These are phyloP conservation scores for Cottus gobio DNA, from an alignment of 2,113 vertebrate genomes.

Conservation along the genomic window DNA sequence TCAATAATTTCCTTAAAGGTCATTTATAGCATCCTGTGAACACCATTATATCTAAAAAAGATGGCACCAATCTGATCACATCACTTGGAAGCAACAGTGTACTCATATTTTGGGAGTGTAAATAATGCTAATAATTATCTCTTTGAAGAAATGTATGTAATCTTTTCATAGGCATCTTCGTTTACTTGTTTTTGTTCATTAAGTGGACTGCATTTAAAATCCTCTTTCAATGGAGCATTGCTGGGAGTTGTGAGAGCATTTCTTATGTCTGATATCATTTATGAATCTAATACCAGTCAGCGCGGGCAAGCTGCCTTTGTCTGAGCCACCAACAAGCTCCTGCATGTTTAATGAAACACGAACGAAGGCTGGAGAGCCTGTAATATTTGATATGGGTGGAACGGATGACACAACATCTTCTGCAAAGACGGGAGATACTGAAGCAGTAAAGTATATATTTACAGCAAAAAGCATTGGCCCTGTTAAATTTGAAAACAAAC, in stretches of 20 bases:
- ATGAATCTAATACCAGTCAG: constrained; percentile 49
- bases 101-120: constrained; percentile 21
- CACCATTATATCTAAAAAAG: constrained; percentile 48
- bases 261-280: constrained; percentile 55
- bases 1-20: constrained; percentile 55
- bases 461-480: constrained; percentile 43
- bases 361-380: constrained; percentile 23
- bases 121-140: constrained; percentile 49
- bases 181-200: background rate
- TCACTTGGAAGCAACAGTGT: constrained; percentile 4
- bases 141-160: constrained; percentile 24
- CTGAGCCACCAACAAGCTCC: constrained; percentile 40
- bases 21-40: constrained; percentile 48
- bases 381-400: constrained; percentile 48
- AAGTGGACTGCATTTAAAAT: constrained; percentile 19
- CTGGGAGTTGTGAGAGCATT: constrained; percentile 40
- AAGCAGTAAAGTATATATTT: constrained; percentile 45
- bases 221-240: background rate
- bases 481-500: constrained; percentile 48
- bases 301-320: background rate
- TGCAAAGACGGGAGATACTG: constrained; percentile 18
- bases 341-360: constrained; percentile 44
- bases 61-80: constrained; percentile 5
- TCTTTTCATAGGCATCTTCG: background rate
- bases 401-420: constrained; percentile 32